Evolutionary conservation across 2,797 vertebrate genomes (phyloP), one percentile per base, ranked within the genome.

Genomic region (Propithecus deckenii): DNA sequence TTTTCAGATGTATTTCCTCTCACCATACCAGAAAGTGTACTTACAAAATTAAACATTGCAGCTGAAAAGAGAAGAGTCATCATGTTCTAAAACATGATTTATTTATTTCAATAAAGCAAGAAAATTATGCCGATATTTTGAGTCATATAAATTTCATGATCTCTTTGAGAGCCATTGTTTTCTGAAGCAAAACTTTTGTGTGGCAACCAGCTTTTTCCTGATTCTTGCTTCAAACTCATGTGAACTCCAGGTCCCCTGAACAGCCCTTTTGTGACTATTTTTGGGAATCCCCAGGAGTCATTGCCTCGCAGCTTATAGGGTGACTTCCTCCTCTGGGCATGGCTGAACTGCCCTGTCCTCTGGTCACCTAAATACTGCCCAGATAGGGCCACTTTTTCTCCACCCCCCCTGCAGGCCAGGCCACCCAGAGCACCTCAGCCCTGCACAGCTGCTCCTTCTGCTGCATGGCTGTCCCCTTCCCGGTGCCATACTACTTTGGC

Each of bases 1-100:
- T 97, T 97, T 85, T 98, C 84, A 97, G 96, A 98, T 97, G 52
- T 71, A 50, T 50, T 98, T 61, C 71, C 89, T 94, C 95, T 91
- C 74, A 65, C 10, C 0, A 1, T 94, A 59, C 43, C 11, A 72
- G 43, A 97, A 97, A 97, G 93, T 93, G 4, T 86, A 91, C 18
- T 90, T 97, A 95, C 25, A 96, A 88, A 98, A 98, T 92, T 97
- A 38, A 96, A 89, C 65, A 91, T 71, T 61, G 81, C 43, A n/a
- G 6, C 32, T 83, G 86, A 80, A 43, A 23, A 98, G 55, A 74
- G 96, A 97, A 94, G 35, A 57, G 48, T 95, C 96, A 98, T 92
- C 92, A 46, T 0, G 67, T 98, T 97, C 63, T 90, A 85, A 95
- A 97, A 48, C 25, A 17, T 95, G 41, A 85, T 96, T 98, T 71